Conservation (phyloP, 2,113 vertebrate species). For the Leuciscus idus region DNA sequence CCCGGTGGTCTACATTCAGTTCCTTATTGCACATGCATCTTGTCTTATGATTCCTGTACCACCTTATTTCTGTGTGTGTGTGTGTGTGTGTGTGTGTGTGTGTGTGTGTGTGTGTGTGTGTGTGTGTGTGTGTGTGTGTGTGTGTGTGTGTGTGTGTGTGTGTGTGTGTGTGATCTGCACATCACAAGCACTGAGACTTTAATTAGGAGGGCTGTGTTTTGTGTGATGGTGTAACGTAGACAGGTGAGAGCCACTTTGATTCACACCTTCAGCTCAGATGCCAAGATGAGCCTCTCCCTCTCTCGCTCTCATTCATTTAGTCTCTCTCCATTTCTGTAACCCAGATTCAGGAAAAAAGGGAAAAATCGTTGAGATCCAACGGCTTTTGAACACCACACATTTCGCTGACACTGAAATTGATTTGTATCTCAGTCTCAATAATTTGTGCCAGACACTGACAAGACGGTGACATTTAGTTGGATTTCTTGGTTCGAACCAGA, state of each 20-base stretch:
- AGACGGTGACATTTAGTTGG: not conserved
- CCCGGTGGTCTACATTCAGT: not conserved
- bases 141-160: not conserved
- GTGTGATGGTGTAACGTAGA: not conserved
- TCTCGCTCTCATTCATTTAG: not conserved
- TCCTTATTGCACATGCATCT: not conserved
- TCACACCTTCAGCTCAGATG: not conserved
- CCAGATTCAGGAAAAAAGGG: constrained; percentile 14
- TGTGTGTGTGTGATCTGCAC: not conserved
- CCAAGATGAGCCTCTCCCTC: not conserved
- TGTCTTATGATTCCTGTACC: not conserved
- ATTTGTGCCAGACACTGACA: not conserved
- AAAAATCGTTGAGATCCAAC: not conserved
- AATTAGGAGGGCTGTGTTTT: constrained; percentile 12
- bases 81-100: constrained; percentile 21
- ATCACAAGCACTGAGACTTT: constrained; percentile 1
- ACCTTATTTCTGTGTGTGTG: not conserved
- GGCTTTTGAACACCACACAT: constrained; percentile 2
- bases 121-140: not conserved
- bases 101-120: constrained; percentile 34
- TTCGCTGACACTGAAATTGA: not conserved
- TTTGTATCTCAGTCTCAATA: not conserved
- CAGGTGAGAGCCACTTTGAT: not conserved
- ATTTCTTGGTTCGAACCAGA: not conserved
- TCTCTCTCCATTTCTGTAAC: constrained; percentile 1